Percentiles rank a stretch among this genome's conserved stretches.
Evolutionary conservation across 1,140 invertebrate genomes (phyloP).

Genomic region (Rhopalosiphum maidis): DNA sequence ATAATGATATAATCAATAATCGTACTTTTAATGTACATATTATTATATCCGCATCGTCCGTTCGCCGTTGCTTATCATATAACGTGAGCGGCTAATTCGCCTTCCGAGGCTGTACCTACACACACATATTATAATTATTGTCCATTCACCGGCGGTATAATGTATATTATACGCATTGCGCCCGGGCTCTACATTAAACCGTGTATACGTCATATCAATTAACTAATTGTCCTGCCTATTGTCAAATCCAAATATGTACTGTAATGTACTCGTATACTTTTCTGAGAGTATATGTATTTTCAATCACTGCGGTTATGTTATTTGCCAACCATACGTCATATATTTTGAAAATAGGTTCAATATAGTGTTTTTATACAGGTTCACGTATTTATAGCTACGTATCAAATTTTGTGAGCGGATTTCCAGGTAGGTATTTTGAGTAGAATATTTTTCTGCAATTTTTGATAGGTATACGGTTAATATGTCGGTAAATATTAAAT

Average conservation of each 20-base stretch:
- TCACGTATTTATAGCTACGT: neutral
- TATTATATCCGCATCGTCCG: neutral
- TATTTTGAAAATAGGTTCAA: neutral
- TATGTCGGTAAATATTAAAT: neutral
- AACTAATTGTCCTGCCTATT: slow-evolving; percentile 14
- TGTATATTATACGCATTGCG: neutral
- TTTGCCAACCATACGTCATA: neutral
- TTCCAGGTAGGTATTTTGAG: too few species aligned
- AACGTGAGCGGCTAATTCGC: neutral
- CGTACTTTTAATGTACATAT: neutral
- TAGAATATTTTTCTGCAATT: neutral
- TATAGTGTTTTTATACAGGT: neutral
- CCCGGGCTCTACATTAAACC: neutral
- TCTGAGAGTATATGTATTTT: neutral
- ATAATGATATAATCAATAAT: slow-evolving; percentile 15
- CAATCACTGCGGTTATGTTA: neutral
- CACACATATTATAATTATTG: neutral
- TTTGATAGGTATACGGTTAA: neutral
- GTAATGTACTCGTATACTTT: neutral
- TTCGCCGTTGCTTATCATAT: neutral
- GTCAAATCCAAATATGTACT: neutral
- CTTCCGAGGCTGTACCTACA: neutral
- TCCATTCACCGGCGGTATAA: neutral
- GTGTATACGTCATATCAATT: neutral
- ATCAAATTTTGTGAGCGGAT: too few species aligned